Base-by-base conservation (phyloP, 2,888 invertebrate species). In the Serripes groenlandicus region DNA sequence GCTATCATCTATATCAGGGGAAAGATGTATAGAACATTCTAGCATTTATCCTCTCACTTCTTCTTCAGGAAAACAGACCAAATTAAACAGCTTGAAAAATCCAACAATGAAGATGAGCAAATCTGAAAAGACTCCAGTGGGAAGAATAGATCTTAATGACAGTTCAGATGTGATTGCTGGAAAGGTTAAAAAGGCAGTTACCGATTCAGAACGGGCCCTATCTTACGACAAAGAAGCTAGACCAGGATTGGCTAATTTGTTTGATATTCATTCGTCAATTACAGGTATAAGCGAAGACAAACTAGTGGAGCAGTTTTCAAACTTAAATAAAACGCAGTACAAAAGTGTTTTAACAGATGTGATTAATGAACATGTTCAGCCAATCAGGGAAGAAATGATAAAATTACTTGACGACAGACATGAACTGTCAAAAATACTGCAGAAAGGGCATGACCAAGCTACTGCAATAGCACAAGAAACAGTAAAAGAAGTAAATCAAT, bases 81-180 rank as follows among this genome's bases (percentile, higher is more conserved):
- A 95, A 74, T 96, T 99, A 78, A 96, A 96, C 91, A 98, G 98
- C 93, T 95, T 99, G 11, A 96, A 98, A 66, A 97, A 98, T 92
- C 98, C 99, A 0, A 93, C 94, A 0, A 97, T 97, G 93, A 99
- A 99, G 96, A 99, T 99, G 99, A 99, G 99, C 18, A 99, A 99
- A 95, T 99, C 99, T 0, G 97, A 98, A 92, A 93, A 95, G 0
- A 97, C 98, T 95, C 94, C 96, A 0, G 97, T 96, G 92, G 97
- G 97, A 86, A 96, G 97, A 75, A 97, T 99, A 81, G 96, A 97
- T 89, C 94, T 99, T 42, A 96, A 96, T 4, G 99, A 99, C 93
- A 94, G 96, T 11, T 96, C 97, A 0, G 97, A 97, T 58, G 95
- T 95, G 21, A 96, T 98, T 73, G 88, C 95, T 0, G 96, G 96